Percentiles rank a stretch among this genome's conserved stretches.
Conservation (phyloP, 2,113 vertebrate genomes). For the Istiophorus platypterus region DNA sequence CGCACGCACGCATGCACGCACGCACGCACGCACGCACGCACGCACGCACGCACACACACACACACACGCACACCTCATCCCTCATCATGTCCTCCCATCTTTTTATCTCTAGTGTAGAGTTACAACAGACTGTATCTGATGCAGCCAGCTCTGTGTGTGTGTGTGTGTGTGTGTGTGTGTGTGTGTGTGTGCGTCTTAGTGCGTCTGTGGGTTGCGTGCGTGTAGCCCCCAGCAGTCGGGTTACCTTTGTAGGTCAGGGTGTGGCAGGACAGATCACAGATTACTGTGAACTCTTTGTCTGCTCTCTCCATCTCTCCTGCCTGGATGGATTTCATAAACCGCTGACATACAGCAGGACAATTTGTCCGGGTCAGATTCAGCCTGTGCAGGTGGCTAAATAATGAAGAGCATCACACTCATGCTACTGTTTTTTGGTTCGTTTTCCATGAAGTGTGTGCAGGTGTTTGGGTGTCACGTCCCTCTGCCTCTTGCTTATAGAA, state of each 20-base stretch:
- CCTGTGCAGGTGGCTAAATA: slow-evolving; percentile 52
- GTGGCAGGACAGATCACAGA: slow-evolving; percentile 73
- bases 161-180: slow-evolving; percentile 12
- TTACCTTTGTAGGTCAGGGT: slow-evolving; percentile 80
- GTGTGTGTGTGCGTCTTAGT: no score
- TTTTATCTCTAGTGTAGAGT: slow-evolving; percentile 69
- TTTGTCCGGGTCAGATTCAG: slow-evolving; percentile 60
- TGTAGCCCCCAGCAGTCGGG: slow-evolving; percentile 67
- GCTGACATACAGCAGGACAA: slow-evolving; percentile 57
- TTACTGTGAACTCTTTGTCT: slow-evolving; percentile 75
- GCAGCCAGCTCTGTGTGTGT: slow-evolving; percentile 56
- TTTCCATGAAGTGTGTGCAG: neutral
- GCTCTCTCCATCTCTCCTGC: slow-evolving; percentile 40
- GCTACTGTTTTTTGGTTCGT: neutral
- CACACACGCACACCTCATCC: slow-evolving; percentile 62
- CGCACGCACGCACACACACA: slow-evolving; percentile 43
- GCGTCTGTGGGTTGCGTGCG: slow-evolving; percentile 28
- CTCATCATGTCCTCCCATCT: slow-evolving; percentile 75
- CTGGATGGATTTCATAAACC: slow-evolving; percentile 66
- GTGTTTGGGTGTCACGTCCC: neutral
- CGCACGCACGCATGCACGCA: slow-evolving; percentile 29
- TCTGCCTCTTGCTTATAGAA: neutral
- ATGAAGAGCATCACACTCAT: neutral
- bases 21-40: slow-evolving; percentile 18
- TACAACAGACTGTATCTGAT: slow-evolving; percentile 78